Conservation (phyloP, 2,797 vertebrate genomes). For the Antrozous pallidus region DNA sequence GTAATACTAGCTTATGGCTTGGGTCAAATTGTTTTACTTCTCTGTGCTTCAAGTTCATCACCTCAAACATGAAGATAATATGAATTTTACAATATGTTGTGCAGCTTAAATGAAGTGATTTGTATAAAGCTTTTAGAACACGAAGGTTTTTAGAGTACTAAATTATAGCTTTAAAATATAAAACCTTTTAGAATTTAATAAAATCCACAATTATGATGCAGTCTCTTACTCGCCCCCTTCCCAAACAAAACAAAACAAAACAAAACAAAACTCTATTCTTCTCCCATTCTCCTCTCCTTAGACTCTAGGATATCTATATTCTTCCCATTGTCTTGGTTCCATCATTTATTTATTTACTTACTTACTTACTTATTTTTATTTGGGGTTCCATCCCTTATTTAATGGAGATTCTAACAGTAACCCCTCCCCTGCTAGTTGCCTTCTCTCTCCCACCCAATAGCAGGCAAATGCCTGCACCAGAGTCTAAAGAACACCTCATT, state of each 20-base stretch:
- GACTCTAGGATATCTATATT: background rate
- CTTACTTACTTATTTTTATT: background rate
- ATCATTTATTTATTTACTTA: background rate
- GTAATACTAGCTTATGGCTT: background rate
- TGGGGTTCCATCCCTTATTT: background rate
- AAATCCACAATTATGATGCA: background rate
- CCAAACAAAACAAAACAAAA: background rate
- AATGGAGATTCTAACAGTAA: background rate
- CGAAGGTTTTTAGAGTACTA: background rate
- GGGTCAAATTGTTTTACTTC: background rate
- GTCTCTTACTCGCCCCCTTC: background rate
- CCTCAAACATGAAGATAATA: background rate
- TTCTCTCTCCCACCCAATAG: background rate
- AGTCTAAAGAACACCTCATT: background rate
- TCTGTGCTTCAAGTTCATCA: background rate
- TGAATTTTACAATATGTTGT: background rate
- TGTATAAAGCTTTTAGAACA: background rate
- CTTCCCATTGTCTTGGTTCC: background rate
- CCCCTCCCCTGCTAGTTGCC: background rate
- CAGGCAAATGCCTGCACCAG: background rate
- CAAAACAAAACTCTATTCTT: too few species aligned
- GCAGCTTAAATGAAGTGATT: background rate
- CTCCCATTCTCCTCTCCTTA: too few species aligned
- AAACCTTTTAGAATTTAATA: background rate
- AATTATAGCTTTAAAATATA: background rate